These are phyloP conservation scores for Danaus melanippus DNA, from an alignment of 1,140 invertebrate genomes.

Conservation along the genomic window DNA sequence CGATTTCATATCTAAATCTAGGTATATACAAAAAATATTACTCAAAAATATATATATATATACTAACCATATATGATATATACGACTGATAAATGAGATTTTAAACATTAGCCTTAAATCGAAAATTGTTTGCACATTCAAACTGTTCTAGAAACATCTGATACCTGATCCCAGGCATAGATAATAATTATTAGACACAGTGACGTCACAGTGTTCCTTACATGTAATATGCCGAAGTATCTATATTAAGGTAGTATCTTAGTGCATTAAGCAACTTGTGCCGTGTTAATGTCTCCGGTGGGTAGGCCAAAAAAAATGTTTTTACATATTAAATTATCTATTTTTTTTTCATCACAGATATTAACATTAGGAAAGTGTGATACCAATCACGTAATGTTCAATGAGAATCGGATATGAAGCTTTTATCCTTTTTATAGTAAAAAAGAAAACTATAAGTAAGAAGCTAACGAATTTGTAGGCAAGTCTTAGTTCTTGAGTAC, in stretches of 20 bases:
- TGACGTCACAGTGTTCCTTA: constrained; percentile 3
- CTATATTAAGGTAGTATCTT: constrained; percentile 2
- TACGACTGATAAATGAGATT: constrained; percentile 13
- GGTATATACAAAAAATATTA: constrained; percentile 54
- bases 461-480: constrained; percentile 34
- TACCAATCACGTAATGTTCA: constrained; percentile 39
- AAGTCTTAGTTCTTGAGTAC: constrained; percentile 64
- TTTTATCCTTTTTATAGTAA: constrained; percentile 34
- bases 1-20: constrained; percentile 47
- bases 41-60: constrained; percentile 54
- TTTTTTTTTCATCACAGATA: constrained; percentile 63
- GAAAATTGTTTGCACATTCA: constrained; percentile 37
- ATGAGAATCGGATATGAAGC: constrained; percentile 42
- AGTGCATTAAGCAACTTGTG: constrained; percentile 31
- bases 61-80: constrained; percentile 11
- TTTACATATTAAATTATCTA: constrained; percentile 18
- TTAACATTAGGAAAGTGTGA: constrained; percentile 60
- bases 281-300: constrained; percentile 40
- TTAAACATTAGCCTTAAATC: constrained; percentile 27
- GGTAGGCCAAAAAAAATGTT: constrained; percentile 48
- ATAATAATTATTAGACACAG: constrained; percentile 3
- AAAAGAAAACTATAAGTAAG: constrained; percentile 25
- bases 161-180: constrained; percentile 2
- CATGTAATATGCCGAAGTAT: too few species aligned
- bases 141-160: constrained; percentile 11